Percentiles rank a stretch among this genome's conserved stretches.
These are phyloP conservation scores for Rhogogaster chlorosoma DNA, from an alignment of 2,888 invertebrate genomes.

Conservation along the genomic window DNA sequence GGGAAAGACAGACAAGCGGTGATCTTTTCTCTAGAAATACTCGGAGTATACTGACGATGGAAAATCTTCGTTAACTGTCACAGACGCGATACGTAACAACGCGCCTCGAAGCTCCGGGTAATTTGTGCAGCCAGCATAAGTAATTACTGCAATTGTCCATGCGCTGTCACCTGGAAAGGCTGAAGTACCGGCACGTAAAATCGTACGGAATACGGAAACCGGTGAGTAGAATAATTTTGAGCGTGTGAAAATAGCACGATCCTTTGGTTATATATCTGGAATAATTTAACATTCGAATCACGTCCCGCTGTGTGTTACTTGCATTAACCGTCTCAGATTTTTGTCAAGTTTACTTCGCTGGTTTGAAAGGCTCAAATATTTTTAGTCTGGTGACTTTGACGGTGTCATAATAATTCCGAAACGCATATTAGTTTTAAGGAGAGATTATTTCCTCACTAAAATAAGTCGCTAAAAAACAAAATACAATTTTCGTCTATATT, in stretches of 20 bases:
- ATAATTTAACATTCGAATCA: background rate
- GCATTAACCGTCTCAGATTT: background rate
- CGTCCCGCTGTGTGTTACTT: background rate
- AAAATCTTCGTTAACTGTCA: constrained; percentile 28
- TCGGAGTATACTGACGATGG: background rate
- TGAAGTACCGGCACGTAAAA: background rate
- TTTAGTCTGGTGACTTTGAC: constrained; percentile 18
- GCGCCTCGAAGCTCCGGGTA: constrained; percentile 29
- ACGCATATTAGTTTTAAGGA: background rate
- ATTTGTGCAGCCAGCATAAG: constrained; percentile 39
- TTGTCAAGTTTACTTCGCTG: background rate
- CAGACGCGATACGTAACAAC: background rate
- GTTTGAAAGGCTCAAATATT: constrained; percentile 13
- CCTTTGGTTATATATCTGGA: background rate
- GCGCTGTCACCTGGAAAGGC: constrained; percentile 37
- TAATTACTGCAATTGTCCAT: constrained; percentile 35
- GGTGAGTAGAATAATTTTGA: background rate
- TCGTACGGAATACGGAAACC: background rate
- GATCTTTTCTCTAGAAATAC: background rate
- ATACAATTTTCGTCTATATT: too few relatives aligned
- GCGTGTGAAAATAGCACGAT: background rate
- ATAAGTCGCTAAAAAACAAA: background rate
- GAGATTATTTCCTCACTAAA: background rate
- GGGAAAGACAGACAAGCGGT: background rate
- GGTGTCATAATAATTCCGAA: background rate